Evolutionary conservation across 2,888 invertebrate species (phyloP), one percentile per base, ranked within the genome.

Genomic region (Rhagophthalmus giganteus): DNA sequence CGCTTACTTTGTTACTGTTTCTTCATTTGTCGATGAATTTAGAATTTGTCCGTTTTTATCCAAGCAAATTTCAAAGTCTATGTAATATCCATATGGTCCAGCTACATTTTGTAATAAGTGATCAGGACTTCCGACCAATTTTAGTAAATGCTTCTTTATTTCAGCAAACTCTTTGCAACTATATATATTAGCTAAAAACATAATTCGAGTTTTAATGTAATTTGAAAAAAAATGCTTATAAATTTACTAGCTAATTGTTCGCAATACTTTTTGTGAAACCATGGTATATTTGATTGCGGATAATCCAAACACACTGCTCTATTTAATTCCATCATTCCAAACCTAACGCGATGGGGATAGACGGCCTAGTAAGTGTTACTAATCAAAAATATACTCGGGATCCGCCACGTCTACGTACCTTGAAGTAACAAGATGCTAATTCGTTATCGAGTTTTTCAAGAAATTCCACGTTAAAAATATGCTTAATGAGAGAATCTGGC

Each of bases 251-350:
- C 24, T 16, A 16, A 24, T 9, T 45, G 24, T 15, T 30, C 26
- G 15, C 82, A 74, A 55, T 79, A 84, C 60, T 81, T 81, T 57
- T 81, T 78, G 64, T 85, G 84, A 65, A 85, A 85, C 85, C 85
- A 85, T 0, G 84, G 84, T 3, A 85, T 75, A 65, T 80, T 79
- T 7, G 77, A 71, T 66, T 84, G 79, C 0, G 85, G 84, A 66
- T 80, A 78, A 66, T 84, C 84, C 31, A 85, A 69, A 60, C 84
- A 83, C 10, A 84, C 81, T 1, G 81, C 77, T 45, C 85, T 75
- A 68, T 85, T 85, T 28, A 85, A 66, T 57, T 81, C 77, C 84
- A 85, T 84, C 38, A 85, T 75, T 31, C 71, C 66, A 55, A 77
- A 73, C 8, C 82, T 72, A 1, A 84, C 78, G 55, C 76, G 71